Percentiles rank a stretch among this genome's conserved stretches.
Evolutionary conservation across 2,888 invertebrate species (phyloP).

Genomic region (Conops quadrifasciatus): DNA sequence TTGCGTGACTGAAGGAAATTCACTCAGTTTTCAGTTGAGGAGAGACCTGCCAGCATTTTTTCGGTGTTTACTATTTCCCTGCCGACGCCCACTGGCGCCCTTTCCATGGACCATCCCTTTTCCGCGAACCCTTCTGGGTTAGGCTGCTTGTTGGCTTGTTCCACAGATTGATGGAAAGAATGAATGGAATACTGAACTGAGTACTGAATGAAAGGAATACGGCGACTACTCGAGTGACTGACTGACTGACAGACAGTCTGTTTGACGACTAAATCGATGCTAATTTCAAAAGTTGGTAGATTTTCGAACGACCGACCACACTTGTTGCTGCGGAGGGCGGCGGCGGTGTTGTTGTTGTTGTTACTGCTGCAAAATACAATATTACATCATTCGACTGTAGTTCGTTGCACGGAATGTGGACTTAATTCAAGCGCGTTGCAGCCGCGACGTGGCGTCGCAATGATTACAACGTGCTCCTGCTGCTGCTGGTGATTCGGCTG

Average conservation of each 20-base stretch:
- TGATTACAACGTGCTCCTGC: background rate
- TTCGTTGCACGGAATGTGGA: slow-evolving; percentile 5
- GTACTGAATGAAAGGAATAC: too few relatives aligned
- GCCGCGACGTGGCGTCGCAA: slow-evolving; percentile 21
- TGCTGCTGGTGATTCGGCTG: background rate
- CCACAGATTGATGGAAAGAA: too few relatives aligned
- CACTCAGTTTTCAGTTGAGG: too few relatives aligned
- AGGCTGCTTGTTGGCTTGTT: too few relatives aligned
- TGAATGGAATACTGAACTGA: background rate
- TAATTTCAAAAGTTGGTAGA: slow-evolving; percentile 51
- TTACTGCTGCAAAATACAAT: slow-evolving; percentile 29
- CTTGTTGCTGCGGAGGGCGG: slow-evolving; percentile 30
- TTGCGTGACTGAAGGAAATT: too few relatives aligned
- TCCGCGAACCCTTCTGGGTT: too few relatives aligned
- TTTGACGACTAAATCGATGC: slow-evolving; percentile 58
- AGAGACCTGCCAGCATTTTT: background rate
- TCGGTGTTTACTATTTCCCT: background rate
- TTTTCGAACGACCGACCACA: slow-evolving; percentile 41
- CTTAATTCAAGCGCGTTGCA: slow-evolving; percentile 1
- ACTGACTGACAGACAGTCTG: slow-evolving; percentile 25
- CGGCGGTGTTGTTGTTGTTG: slow-evolving; percentile 15
- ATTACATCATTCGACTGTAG: slow-evolving; percentile 29
- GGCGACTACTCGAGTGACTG: background rate
- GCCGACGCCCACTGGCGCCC: background rate
- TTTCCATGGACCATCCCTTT: background rate